Conservation (phyloP, 1,140 invertebrate genomes). For the Macrosteles quadrilineatus region DNA sequence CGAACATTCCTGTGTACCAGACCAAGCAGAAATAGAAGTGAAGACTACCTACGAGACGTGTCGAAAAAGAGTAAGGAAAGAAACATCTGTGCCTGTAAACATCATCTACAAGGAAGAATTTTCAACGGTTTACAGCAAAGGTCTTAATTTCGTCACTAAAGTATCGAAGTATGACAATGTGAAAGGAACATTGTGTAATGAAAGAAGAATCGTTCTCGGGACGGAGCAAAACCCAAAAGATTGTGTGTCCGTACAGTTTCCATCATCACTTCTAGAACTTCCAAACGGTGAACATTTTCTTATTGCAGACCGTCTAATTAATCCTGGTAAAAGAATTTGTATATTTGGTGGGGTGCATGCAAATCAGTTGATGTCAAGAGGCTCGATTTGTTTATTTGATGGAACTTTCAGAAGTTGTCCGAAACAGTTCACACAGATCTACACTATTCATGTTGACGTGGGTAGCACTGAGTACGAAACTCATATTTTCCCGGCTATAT, state of each 20-base stretch:
- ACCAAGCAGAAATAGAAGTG: no score
- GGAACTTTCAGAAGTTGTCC: conserved; percentile 1
- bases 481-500: not conserved
- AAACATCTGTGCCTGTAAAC: no score
- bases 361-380: not conserved
- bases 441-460: not conserved
- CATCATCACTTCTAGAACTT: no score
- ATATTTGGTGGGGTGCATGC: not conserved
- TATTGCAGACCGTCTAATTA: no score
- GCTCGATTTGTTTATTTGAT: not conserved
- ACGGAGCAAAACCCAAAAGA: not conserved
- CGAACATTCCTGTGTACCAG: no score
- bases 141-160: not conserved
- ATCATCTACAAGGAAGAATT: not conserved
- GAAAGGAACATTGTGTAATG: not conserved
- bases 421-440: not conserved
- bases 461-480: not conserved
- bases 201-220: not conserved
- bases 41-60: no score
- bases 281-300: no score
- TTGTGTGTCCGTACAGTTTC: no score
- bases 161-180: not conserved
- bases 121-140: not conserved
- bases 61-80: no score
- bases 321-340: not conserved